A percentile compares a stretch with the other conserved stretches of the same genome.
phyloP scores from a whole-genome alignment of 2,797 vertebrate species.

The Enoplosus armatus region DNA sequence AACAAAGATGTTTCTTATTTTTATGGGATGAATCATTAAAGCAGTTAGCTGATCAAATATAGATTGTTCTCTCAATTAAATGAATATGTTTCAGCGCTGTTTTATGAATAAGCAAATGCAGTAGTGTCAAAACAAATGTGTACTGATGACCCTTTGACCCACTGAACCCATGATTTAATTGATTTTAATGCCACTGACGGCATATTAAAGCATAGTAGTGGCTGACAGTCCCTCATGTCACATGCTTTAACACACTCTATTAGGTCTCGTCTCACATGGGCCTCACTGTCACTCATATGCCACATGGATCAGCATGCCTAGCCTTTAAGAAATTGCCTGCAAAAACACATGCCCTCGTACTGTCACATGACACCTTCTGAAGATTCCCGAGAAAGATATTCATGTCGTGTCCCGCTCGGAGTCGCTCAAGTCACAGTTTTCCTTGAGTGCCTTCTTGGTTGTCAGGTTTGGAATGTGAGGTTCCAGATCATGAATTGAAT shows the following conservation, averaged over 20 bases:
- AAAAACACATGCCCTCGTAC: not conserved
- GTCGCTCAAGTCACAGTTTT: not conserved
- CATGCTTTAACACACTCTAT: not conserved
- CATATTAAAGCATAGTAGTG: not conserved
- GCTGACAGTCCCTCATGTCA: not conserved
- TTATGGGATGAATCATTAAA: not conserved
- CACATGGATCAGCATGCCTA: not conserved
- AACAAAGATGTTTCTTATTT: not conserved
- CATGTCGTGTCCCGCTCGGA: not conserved
- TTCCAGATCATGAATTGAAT: not conserved
- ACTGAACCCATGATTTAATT: not conserved
- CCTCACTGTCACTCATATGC: not conserved
- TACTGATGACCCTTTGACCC: not conserved
- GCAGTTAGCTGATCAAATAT: not conserved
- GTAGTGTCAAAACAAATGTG: not conserved
- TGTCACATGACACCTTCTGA: constrained; percentile 28
- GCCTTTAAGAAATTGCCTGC: not conserved
- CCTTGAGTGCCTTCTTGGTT: not conserved
- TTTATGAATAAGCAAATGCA: not conserved
- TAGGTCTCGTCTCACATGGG: not conserved
- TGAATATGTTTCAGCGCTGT: too few relatives aligned
- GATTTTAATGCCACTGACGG: not conserved
- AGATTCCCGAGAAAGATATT: not conserved
- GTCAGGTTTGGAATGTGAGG: not conserved
- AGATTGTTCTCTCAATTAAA: not conserved